phyloP scores from a whole-genome alignment of 53 echinoderm and acorn worm genomes.

The Echinarachnius parma region DNA sequence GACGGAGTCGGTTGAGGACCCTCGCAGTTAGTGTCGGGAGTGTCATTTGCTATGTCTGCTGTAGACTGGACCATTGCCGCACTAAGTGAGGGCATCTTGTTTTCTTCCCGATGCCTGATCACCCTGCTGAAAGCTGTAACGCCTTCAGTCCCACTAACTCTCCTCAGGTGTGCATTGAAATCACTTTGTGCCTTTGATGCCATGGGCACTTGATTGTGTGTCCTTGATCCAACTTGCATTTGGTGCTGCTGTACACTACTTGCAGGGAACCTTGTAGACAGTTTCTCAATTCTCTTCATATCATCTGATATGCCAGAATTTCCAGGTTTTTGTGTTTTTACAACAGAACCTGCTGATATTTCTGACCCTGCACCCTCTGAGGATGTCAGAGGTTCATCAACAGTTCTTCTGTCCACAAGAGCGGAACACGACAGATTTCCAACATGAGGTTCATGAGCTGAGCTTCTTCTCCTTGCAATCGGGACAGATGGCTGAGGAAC shows the following conservation, averaged over 20 bases:
- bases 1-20: too few species aligned
- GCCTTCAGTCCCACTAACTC: constrained; percentile 4
- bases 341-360: background rate
- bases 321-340: background rate
- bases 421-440: too few species aligned
- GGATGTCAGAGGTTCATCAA: too few species aligned
- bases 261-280: background rate
- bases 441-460: too few species aligned
- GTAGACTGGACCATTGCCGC: too few species aligned
- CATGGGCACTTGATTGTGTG: background rate
- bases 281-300: background rate
- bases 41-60: too few species aligned
- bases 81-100: too few species aligned
- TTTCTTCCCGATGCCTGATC: constrained; percentile 20
- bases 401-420: too few species aligned
- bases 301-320: background rate
- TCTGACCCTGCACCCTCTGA: background rate
- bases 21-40: too few species aligned
- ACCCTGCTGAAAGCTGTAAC: constrained; percentile 30
- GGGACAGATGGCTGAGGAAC: background rate
- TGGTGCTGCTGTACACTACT: background rate
- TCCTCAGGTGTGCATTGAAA: constrained; percentile 27
- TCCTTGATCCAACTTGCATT: background rate
- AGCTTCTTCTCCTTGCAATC: too few species aligned
- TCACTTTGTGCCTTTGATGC: background rate